Conservation (phyloP, 2,797 vertebrate genomes). For the Falco peregrinus region DNA sequence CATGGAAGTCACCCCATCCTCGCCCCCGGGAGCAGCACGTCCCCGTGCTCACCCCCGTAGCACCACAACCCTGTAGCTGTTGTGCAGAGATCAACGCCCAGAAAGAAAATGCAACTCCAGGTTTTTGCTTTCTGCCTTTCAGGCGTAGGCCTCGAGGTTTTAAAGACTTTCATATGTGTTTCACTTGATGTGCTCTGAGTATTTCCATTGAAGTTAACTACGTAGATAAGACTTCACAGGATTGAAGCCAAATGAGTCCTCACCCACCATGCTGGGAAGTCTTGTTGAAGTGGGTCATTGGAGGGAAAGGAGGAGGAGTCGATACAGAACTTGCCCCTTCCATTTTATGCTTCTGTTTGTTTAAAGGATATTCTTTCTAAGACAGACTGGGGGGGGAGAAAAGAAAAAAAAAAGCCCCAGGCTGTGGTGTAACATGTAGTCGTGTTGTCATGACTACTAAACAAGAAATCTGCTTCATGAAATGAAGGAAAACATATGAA, state of each 20-base stretch:
- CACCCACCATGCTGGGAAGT: conserved; percentile 65
- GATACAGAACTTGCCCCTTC: conserved; percentile 6
- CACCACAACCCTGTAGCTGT: neutral
- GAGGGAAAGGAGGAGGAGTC: conserved; percentile 40
- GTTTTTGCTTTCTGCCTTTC: conserved; percentile 14
- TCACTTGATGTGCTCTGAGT: conserved; percentile 14
- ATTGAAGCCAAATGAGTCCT: conserved; percentile 56
- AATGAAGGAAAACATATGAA: conserved; percentile 61
- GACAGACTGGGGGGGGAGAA: neutral
- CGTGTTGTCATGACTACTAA: conserved; percentile 63
- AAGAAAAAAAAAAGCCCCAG: neutral
- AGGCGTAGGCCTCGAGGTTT: conserved; percentile 24
- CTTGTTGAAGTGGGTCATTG: conserved; percentile 41
- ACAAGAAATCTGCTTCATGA: conserved; percentile 64
- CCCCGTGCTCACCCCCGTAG: neutral
- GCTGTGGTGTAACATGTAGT: conserved; percentile 33
- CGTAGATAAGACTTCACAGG: conserved; percentile 63
- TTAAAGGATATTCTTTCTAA: neutral
- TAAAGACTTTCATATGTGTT: conserved; percentile 62
- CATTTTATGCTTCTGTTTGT: conserved; percentile 48
- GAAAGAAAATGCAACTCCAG: neutral
- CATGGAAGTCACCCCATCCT: neutral
- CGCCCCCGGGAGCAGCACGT: neutral
- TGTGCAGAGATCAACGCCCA: neutral
- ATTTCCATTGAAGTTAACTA: conserved; percentile 51